Percentiles rank a stretch among this genome's conserved stretches.
phyloP scores from a whole-genome alignment of 1,140 invertebrate genomes.

The Littorina saxatilis region DNA sequence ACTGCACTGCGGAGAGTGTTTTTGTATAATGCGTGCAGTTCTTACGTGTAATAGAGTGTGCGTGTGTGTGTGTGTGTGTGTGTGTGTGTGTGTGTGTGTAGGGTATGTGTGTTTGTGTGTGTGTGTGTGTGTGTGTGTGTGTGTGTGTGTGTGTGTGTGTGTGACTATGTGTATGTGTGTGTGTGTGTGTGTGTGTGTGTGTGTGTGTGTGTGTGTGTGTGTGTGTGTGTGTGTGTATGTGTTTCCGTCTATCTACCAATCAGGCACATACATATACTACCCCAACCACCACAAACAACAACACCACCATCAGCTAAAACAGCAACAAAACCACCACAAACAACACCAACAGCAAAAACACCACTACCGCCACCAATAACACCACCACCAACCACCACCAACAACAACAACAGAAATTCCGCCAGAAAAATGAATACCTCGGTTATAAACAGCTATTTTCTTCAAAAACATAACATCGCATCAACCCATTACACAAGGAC shows the following conservation, averaged over 20 bases:
- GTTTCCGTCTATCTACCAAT: not conserved
- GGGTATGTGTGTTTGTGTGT: not conserved
- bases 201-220: not conserved
- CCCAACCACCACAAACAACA: not conserved
- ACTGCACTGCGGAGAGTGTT: not conserved
- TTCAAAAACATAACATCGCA: too few relatives aligned
- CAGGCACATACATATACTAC: not conserved
- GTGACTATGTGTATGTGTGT: not conserved
- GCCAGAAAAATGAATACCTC: too few relatives aligned
- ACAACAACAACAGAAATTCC: too few relatives aligned
- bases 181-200: not conserved
- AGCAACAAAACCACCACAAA: not conserved
- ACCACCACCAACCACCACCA: too few relatives aligned
- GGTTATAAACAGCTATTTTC: too few relatives aligned
- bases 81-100: too few relatives aligned
- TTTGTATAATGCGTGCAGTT: not conserved
- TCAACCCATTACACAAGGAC: too few relatives aligned
- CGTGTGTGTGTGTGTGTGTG: not conserved
- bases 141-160: conserved; percentile 7
- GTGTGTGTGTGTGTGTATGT: not conserved
- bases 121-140: not conserved
- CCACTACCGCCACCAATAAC: too few relatives aligned
- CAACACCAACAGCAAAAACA: too few relatives aligned
- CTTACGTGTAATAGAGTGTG: not conserved
- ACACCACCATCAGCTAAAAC: not conserved